Evolutionary conservation across 2,797 vertebrate species (phyloP), one percentile per base, ranked within the genome.

Genomic region (Anolis apletophallus): DNA sequence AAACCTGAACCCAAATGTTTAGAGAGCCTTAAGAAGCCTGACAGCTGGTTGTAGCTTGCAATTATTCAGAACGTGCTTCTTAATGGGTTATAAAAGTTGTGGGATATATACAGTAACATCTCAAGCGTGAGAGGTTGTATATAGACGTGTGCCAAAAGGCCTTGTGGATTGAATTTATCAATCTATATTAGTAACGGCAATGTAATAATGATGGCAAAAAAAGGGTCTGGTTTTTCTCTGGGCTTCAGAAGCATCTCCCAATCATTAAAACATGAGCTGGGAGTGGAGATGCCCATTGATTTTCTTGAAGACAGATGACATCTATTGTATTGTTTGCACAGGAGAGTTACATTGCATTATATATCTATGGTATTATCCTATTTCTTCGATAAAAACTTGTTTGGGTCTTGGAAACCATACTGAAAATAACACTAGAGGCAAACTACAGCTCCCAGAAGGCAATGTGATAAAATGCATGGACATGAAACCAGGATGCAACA

Each of bases 11-110:
- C 86, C 34, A 46, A 93, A 90, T 67, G 61, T 88, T 72, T 92
- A 87, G 89, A 91, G 92, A 94, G 94, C 90, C 88, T 93, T 93
- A 80, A 93, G 91, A 92, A 91, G 87, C 90, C 92, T 94, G 90
- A 94, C 94, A 96, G 94, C 93, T 93, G 92, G 91, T 90, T 91
- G 80, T 95, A 84, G 54, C 83, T 94, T 92, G 85, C 89, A 94
- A 91, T 93, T 89, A 91, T 91, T 94, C 91, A 89, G 71, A 93
- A 88, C 93, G 90, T 91, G 91, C 90, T 95, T 91, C 88, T 92
- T 93, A 91, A 92, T 93, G 80, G 93, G 83, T 93, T 95, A 89
- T 95, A 93, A 94, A 96, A 95, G 92, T 90, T 91, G 76, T 85
- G 92, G 34, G 77, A 75, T 93, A 75, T 91, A 86, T 86, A 91